Base-by-base conservation (phyloP, 2,888 invertebrate genomes). In the Heliconius ismenius region DNA sequence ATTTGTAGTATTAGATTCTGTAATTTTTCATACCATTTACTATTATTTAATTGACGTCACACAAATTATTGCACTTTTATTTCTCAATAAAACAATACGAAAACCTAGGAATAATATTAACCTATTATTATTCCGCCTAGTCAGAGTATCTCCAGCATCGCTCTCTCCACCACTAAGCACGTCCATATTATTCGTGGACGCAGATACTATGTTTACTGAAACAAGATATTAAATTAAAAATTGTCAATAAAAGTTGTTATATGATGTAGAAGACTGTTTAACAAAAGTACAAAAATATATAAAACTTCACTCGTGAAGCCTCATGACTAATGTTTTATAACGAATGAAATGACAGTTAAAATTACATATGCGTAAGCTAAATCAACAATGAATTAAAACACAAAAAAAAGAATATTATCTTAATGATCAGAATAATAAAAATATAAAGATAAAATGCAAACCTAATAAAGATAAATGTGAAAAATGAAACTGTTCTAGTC, bases 81-180 rank as follows among this genome's bases (percentile, higher is more conserved):
- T 18, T 21, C 9, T 18, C 6, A 7, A 21, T 54, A 54, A 54
- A 54, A 54, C 7, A 32, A 7, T 18, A 18, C 7, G 1, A 24
- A n/a, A 24, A 24, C 4, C 11, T 10, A 11, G 21, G 6, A 18
- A 65, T 24, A 24, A 65, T 15, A 65, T 39, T 26, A 81, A 92
- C 92, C 91, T 93, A 82, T 95, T 95, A 77, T 94, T 93, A 80
- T 90, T 94, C 73, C 92, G 87, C 68, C 94, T 91, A 15, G 92
- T 91, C 4, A 95, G 84, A 0, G 92, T 92, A 78, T 94, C 94
- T 0, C 91, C 93, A 1, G 93, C 91, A 76, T 94, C 93, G 79
- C 94, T 93, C 81, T 94, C 93, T 0, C 94, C 95, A 3, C 94
- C 93, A 80, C 94, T 94, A 62, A 94, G 82, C 15, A 94, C 91